A percentile compares a stretch with the other conserved stretches of the same genome.
Evolutionary conservation across 2,113 vertebrate species (phyloP).

Genomic region (Sebastes schlegelii): DNA sequence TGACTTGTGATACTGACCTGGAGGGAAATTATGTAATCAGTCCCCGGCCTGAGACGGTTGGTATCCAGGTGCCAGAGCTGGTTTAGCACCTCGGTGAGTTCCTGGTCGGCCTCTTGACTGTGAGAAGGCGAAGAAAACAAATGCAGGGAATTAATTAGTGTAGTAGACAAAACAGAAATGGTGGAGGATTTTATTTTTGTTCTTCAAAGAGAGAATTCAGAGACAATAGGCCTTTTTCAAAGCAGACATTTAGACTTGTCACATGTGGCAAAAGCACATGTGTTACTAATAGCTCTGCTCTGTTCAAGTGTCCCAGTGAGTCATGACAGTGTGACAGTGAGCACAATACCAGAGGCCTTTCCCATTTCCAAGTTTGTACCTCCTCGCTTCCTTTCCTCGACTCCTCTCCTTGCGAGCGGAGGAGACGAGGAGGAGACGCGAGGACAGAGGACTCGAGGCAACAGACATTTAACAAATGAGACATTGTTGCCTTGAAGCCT

Average conservation of each 20-base stretch:
- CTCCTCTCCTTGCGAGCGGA: too few species aligned
- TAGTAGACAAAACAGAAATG: background rate
- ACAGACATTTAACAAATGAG: too few species aligned
- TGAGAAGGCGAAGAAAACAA: background rate
- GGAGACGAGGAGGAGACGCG: too few species aligned
- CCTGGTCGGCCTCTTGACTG: slow-evolving; percentile 80
- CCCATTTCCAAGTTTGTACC: too few species aligned
- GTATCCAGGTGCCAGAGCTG: slow-evolving; percentile 86
- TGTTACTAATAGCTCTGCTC: background rate
- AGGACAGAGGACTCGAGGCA: too few species aligned
- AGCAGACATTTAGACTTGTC: background rate
- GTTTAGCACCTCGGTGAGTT: slow-evolving; percentile 87
- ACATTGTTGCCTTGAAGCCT: too few species aligned
- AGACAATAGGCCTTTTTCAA: background rate
- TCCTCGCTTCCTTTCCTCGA: too few species aligned
- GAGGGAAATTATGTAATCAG: slow-evolving; percentile 85
- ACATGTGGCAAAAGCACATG: background rate
- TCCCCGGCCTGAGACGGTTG: slow-evolving; percentile 85
- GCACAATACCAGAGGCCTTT: too few species aligned
- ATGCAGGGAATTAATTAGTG: accelerated
- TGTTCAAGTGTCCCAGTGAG: background rate
- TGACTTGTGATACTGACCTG: slow-evolving; percentile 78
- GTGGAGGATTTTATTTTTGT: background rate
- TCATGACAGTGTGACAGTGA: too few species aligned
- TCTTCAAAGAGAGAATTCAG: background rate